Percentiles rank a stretch among this genome's conserved stretches.
These are phyloP conservation scores for Papilio protenor DNA, from an alignment of 2,888 invertebrate species.

Conservation along the genomic window DNA sequence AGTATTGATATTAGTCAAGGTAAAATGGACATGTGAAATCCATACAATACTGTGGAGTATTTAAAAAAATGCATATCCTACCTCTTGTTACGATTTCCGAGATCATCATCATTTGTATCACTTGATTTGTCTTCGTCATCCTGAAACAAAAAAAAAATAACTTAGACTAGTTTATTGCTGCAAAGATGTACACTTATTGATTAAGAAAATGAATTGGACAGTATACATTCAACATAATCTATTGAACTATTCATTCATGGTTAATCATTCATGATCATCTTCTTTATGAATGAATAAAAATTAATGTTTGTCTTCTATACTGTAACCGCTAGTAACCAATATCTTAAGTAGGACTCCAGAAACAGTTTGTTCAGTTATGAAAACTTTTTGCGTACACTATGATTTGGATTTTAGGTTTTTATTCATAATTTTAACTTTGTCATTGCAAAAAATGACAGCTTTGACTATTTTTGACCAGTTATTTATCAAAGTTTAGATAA, in stretches of 20 bases:
- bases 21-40: neutral
- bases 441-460: too few species aligned
- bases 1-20: neutral
- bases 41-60: neutral
- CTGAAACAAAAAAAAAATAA: slow-evolving; percentile 60
- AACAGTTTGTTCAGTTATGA: neutral
- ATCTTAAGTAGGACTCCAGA: neutral
- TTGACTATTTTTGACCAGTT: too few species aligned
- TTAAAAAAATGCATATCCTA: slow-evolving; percentile 53
- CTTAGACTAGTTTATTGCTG: neutral
- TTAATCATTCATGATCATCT: too few species aligned
- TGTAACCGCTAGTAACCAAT: neutral
- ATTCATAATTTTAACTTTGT: neutral
- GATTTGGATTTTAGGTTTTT: neutral
- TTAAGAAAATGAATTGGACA: too few species aligned
- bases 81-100: slow-evolving; percentile 75
- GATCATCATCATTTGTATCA: slow-evolving; percentile 76
- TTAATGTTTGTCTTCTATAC: neutral
- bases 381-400: neutral
- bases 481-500: too few species aligned
- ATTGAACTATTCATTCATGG: too few species aligned
- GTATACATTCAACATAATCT: too few species aligned
- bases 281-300: too few species aligned
- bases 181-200: neutral
- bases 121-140: slow-evolving; percentile 76